phyloP scores from a whole-genome alignment of 2,113 vertebrate genomes.

The Suncus etruscus region DNA sequence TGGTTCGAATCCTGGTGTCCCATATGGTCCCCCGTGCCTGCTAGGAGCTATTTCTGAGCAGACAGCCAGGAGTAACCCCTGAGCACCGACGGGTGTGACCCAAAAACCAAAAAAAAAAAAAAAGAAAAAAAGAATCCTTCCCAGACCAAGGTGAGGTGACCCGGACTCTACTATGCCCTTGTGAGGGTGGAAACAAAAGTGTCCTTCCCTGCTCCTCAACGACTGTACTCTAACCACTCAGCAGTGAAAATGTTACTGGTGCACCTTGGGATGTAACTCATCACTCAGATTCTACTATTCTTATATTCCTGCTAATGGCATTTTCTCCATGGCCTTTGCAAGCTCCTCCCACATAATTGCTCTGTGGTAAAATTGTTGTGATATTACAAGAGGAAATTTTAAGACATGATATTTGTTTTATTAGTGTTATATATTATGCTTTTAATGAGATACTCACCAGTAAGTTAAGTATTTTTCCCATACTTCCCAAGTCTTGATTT shows the following conservation, averaged over 20 bases:
- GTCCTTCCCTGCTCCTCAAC: neutral
- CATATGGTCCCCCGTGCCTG: too few species aligned
- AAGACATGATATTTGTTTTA: conserved; percentile 31
- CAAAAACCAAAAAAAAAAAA: too few species aligned
- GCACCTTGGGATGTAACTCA: rapidly evolving
- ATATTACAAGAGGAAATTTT: conserved; percentile 25
- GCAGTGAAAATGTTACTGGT: neutral
- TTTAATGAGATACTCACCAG: neutral
- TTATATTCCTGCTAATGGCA: rapidly evolving
- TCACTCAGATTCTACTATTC: rapidly evolving
- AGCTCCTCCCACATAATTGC: neutral
- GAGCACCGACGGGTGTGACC: too few species aligned
- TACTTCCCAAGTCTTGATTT: neutral
- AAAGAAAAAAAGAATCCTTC: too few species aligned
- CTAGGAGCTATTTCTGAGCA: too few species aligned
- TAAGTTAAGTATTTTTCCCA: conserved; percentile 13
- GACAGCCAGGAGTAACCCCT: too few species aligned
- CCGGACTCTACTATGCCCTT: too few species aligned
- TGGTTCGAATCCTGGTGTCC: too few species aligned
- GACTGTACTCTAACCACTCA: neutral
- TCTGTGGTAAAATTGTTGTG: neutral
- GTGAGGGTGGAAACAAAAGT: neutral
- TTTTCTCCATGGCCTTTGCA: neutral
- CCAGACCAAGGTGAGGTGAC: neutral
- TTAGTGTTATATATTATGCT: neutral